phyloP scores from a whole-genome alignment of 2,797 vertebrate genomes.

The Coracias cyanogaster region DNA sequence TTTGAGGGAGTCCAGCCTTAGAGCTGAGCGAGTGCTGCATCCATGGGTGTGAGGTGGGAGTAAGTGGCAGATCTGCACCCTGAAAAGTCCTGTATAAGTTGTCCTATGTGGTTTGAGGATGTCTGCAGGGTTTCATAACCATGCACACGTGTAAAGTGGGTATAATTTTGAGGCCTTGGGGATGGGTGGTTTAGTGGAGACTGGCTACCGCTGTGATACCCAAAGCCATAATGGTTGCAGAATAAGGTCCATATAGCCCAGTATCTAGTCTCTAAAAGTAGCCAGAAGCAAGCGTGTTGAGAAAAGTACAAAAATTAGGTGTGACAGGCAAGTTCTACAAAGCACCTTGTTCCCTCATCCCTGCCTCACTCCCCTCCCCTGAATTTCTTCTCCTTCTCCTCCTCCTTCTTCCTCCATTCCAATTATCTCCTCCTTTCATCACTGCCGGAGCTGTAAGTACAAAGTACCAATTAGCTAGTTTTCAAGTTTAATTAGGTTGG shows the following conservation, averaged over 20 bases:
- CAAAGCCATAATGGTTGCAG: background rate
- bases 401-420: constrained; percentile 41
- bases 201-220: background rate
- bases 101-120: background rate
- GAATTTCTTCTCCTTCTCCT: background rate
- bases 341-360: background rate
- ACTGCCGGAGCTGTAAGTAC: constrained; percentile 66
- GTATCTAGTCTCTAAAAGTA: background rate
- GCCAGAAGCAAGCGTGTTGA: background rate
- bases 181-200: background rate
- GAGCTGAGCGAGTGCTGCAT: background rate
- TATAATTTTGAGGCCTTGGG: background rate
- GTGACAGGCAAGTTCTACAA: constrained; percentile 12
- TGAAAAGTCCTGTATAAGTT: background rate
- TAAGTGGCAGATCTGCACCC: background rate
- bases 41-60: background rate
- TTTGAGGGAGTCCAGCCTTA: background rate
- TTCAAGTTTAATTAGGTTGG: constrained; percentile 81
- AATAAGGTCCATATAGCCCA: background rate
- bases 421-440: constrained; percentile 76
- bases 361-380: background rate
- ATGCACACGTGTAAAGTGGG: background rate
- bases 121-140: background rate
- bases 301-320: background rate
- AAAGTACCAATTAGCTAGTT: constrained; percentile 79